phyloP scores from a whole-genome alignment of 2,888 invertebrate genomes.

The Chaetogeoica ovagalla region DNA sequence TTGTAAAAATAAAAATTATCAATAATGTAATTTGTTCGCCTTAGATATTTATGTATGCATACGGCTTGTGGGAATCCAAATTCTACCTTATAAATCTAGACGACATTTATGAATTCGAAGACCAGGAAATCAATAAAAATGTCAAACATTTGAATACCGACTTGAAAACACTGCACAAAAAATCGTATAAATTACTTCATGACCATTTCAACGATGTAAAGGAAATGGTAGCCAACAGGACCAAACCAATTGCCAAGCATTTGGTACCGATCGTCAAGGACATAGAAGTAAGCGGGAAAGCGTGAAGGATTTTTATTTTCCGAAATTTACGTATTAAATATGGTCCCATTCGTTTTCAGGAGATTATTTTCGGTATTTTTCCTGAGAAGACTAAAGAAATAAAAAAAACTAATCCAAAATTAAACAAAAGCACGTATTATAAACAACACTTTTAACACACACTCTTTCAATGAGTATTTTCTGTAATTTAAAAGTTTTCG shows the following conservation, averaged over 20 bases:
- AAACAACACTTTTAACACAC: no score
- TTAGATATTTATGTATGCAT: no score
- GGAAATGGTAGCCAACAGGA: not conserved
- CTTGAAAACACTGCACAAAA: not conserved
- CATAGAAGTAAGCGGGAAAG: conserved; percentile 35
- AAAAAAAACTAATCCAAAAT: conserved; percentile 7
- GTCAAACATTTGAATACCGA: conserved; percentile 5
- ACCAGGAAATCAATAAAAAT: no score
- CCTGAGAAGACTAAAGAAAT: conserved; percentile 23
- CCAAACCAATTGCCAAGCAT: conserved; percentile 39
- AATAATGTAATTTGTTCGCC: no score
- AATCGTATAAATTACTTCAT: not conserved
- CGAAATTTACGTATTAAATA: not conserved
- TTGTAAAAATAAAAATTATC: no score
- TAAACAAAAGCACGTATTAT: not conserved
- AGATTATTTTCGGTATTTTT: conserved; percentile 25
- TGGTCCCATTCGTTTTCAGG: conserved; percentile 14
- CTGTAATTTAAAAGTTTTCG: conserved; percentile 1
- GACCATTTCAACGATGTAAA: conserved; percentile 22
- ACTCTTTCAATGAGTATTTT: not conserved
- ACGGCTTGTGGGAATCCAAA: no score
- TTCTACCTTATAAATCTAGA: no score
- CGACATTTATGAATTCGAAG: no score
- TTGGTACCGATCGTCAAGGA: conserved; percentile 39
- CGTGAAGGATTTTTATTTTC: not conserved